Conservation (phyloP, 2,888 invertebrate species). For the Salticus scenicus region DNA sequence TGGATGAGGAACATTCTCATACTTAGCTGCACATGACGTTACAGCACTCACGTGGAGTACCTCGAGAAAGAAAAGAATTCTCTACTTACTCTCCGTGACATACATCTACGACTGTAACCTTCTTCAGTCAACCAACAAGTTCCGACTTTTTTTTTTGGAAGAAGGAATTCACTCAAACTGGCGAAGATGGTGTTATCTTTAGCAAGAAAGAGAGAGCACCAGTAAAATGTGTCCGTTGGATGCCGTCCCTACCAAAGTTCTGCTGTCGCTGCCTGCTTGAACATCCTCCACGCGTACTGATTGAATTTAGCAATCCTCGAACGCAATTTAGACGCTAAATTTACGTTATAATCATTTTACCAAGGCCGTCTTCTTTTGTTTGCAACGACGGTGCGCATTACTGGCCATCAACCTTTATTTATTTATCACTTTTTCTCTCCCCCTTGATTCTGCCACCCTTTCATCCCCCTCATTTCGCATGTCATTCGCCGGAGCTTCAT, state of each 20-base stretch:
- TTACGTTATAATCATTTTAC: constrained; percentile 71
- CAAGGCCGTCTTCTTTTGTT: constrained; percentile 63
- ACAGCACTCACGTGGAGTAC: no score
- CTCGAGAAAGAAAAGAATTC: no score
- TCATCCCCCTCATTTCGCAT: constrained; percentile 26
- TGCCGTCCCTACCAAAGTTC: constrained; percentile 59
- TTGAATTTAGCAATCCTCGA: constrained; percentile 70
- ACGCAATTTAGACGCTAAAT: constrained; percentile 71
- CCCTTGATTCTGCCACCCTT: constrained; percentile 3
- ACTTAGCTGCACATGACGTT: no score
- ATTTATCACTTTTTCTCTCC: constrained; percentile 61
- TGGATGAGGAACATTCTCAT: no score
- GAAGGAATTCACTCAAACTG: no score
- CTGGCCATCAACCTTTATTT: constrained; percentile 66
- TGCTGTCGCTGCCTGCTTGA: constrained; percentile 32
- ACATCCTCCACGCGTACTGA: constrained; percentile 53
- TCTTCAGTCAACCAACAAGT: no score
- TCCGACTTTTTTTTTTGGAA: background rate
- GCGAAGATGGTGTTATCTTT: no score
- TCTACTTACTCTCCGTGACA: no score
- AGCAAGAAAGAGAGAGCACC: background rate
- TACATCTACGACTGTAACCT: no score
- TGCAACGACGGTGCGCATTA: constrained; percentile 63
- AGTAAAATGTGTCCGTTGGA: constrained; percentile 20
- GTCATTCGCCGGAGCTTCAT: constrained; percentile 50